phyloP scores from a whole-genome alignment of 2,888 invertebrate genomes.

The Leptinotarsa haldemani region DNA sequence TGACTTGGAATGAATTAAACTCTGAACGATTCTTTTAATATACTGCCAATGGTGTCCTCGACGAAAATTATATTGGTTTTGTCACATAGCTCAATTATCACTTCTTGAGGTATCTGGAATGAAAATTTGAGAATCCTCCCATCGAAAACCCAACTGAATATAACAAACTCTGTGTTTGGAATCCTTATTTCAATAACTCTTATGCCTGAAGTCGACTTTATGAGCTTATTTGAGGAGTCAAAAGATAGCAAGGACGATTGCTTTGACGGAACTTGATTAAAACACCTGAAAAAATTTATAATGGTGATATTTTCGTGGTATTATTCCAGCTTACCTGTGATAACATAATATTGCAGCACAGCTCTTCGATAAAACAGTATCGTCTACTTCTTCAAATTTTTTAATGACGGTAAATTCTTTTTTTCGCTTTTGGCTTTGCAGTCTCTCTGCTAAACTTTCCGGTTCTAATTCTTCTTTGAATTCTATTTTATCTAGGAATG shows the following conservation, averaged over 20 bases:
- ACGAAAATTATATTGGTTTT: constrained; percentile 68
- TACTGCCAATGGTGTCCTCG: constrained; percentile 76
- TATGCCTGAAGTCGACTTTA: constrained; percentile 74
- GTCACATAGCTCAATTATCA: constrained; percentile 66
- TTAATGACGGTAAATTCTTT: constrained; percentile 53
- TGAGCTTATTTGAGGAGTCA: constrained; percentile 61
- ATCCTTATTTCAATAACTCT: constrained; percentile 76
- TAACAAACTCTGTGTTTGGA: constrained; percentile 71
- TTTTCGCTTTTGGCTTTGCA: constrained; percentile 46
- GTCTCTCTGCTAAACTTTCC: constrained; percentile 48
- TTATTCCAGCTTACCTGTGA: constrained; percentile 68
- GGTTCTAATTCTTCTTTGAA: constrained; percentile 56
- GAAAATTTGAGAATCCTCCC: constrained; percentile 71
- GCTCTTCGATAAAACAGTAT: constrained; percentile 73
- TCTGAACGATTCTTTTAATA: constrained; percentile 67
- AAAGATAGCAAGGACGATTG: constrained; percentile 55
- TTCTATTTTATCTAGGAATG: constrained; percentile 50
- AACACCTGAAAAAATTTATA: constrained; percentile 64
- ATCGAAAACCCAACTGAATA: constrained; percentile 74
- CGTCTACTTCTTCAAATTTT: constrained; percentile 63
- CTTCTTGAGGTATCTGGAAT: constrained; percentile 70
- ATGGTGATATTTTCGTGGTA: not conserved
- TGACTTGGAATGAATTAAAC: not conserved
- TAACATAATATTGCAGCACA: constrained; percentile 75
- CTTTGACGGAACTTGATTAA: constrained; percentile 59